Conservation (phyloP, 2,888 invertebrate genomes). For the Acanthopleura granulata region DNA sequence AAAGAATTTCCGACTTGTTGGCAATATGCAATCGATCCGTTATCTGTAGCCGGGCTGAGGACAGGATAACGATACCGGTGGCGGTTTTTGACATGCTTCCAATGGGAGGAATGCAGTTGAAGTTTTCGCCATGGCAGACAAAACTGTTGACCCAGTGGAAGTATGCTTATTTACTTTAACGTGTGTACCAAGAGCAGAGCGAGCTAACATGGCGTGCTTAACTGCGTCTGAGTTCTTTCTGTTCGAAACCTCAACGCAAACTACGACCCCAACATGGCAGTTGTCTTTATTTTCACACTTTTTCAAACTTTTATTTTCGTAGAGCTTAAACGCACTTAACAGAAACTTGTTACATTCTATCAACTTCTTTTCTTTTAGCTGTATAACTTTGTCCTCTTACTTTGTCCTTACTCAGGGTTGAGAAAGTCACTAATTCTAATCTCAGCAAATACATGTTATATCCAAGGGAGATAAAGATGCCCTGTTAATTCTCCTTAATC, state of each 20-base stretch:
- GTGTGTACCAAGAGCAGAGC: neutral
- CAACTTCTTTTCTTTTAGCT: neutral
- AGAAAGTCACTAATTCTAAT: no score
- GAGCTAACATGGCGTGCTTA: constrained; percentile 2
- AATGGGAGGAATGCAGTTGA: constrained; percentile 1
- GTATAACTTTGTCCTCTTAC: neutral
- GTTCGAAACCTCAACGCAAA: neutral
- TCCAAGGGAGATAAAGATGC: no score
- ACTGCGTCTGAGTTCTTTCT: neutral
- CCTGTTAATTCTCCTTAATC: no score
- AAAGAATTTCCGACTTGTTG: constrained; percentile 7
- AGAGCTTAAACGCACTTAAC: constrained; percentile 2
- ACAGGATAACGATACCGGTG: neutral
- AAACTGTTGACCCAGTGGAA: neutral
- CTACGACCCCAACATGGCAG: neutral
- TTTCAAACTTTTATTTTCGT: neutral
- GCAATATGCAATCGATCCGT: neutral
- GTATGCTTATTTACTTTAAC: neutral
- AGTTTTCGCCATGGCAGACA: constrained; percentile 11
- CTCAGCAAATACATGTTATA: no score
- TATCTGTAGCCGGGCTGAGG: neutral
- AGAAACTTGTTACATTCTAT: neutral
- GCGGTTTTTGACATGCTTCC: neutral
- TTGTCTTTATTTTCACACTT: neutral
- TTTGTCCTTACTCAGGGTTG: neutral